Conservation (phyloP, 2,113 vertebrate genomes). For the Acanthisitta chloris region DNA sequence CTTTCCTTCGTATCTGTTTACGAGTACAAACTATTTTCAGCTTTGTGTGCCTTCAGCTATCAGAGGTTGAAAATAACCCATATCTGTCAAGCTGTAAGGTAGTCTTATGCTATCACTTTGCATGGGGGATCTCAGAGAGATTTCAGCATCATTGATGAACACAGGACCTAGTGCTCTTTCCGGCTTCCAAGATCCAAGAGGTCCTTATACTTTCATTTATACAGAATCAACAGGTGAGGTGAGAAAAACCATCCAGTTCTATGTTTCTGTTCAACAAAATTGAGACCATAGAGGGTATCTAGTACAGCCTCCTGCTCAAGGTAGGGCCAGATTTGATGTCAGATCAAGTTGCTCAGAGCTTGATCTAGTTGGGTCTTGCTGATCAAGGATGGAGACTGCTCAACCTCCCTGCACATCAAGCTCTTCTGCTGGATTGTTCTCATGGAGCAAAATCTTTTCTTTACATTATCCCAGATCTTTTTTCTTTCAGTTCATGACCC, state of each 20-base stretch:
- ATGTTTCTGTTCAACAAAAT: not conserved
- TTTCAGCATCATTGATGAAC: not conserved
- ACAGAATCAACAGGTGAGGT: not conserved
- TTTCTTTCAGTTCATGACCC: not conserved
- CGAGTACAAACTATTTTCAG: not conserved
- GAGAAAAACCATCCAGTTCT: not conserved
- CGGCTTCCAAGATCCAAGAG: not conserved
- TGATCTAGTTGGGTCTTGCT: not conserved
- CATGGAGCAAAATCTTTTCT: not conserved
- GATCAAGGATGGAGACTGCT: not conserved
- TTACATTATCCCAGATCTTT: not conserved
- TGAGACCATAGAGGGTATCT: rapidly evolving
- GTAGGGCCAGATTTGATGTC: not conserved
- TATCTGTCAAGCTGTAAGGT: not conserved
- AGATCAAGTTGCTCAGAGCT: not conserved
- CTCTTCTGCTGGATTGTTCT: not conserved
- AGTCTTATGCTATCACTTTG: not conserved
- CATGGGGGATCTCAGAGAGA: not conserved
- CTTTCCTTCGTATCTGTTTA: not conserved
- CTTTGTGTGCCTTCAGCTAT: not conserved
- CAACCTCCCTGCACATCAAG: not conserved
- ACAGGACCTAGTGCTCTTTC: not conserved
- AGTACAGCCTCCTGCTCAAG: not conserved
- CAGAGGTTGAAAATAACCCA: not conserved
- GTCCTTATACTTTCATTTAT: not conserved